These are phyloP conservation scores for Gymnoscelis rufifasciata DNA, from an alignment of 2,888 invertebrate species.

Conservation along the genomic window DNA sequence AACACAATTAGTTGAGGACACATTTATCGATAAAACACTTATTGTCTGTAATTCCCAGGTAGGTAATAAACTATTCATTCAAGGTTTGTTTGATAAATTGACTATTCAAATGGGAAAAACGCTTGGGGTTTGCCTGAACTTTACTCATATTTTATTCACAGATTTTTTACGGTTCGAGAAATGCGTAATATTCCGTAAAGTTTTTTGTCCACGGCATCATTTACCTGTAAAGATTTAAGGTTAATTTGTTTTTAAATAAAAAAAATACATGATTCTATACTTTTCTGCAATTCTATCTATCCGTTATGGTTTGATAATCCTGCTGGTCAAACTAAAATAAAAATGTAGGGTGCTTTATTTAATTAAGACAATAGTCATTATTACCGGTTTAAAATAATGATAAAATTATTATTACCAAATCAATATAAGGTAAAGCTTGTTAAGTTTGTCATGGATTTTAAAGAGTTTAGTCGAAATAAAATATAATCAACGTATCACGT, in stretches of 20 bases:
- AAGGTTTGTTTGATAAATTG: constrained; percentile 77
- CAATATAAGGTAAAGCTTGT: no score
- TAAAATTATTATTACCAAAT: no score
- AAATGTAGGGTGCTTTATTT: no score
- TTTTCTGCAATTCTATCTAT: no score
- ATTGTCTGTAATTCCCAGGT: constrained; percentile 22
- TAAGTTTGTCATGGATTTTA: no score
- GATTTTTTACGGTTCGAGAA: constrained; percentile 67
- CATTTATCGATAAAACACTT: background rate
- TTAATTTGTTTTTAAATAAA: background rate
- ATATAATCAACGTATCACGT: no score
- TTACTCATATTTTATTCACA: constrained; percentile 77
- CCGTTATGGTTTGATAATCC: no score
- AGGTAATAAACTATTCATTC: constrained; percentile 72
- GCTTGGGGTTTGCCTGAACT: constrained; percentile 73
- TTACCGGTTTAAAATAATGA: no score
- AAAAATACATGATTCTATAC: background rate
- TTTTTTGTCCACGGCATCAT: constrained; percentile 34
- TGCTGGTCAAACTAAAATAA: no score
- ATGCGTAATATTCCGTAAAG: constrained; percentile 60
- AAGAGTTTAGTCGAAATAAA: no score
- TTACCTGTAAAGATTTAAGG: constrained; percentile 1
- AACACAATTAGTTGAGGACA: no score
- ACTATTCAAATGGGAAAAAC: constrained; percentile 78
- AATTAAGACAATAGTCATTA: no score